Conservation (phyloP, 2,797 vertebrate genomes). For the Enteromius anoplus region DNA sequence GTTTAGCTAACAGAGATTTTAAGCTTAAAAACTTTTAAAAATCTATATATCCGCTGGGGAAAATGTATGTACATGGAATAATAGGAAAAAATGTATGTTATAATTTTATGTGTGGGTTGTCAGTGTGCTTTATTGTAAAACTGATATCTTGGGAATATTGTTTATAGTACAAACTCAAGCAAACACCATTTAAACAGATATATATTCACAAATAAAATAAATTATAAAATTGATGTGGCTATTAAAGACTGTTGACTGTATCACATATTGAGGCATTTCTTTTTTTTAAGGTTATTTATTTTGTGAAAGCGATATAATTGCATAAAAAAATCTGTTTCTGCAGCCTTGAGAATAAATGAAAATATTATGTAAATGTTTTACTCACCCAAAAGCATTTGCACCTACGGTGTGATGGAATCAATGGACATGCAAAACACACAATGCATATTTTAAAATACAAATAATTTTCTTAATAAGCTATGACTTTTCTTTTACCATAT, state of each 20-base stretch:
- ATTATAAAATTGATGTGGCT: conserved; percentile 27
- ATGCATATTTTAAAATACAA: conserved; percentile 26
- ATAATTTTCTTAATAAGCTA: conserved; percentile 19
- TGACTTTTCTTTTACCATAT: conserved; percentile 20
- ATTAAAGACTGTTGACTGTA: conserved; percentile 29
- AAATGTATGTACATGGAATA: conserved; percentile 3
- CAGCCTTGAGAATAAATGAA: conserved; percentile 10
- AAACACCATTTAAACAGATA: conserved; percentile 32
- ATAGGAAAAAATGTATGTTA: neutral
- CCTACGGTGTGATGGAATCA: conserved; percentile 25
- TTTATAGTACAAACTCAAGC: conserved; percentile 34
- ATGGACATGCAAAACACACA: conserved; percentile 41
- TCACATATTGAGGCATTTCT: conserved; percentile 11
- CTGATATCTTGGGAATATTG: conserved; percentile 30
- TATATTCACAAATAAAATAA: conserved; percentile 15
- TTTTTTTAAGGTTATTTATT: conserved; percentile 8
- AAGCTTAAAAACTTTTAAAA: neutral
- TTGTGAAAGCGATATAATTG: conserved; percentile 7
- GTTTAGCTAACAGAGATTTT: conserved; percentile 33
- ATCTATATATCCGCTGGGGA: neutral
- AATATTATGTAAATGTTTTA: conserved; percentile 42
- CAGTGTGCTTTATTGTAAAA: conserved; percentile 18
- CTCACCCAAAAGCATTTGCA: conserved; percentile 4
- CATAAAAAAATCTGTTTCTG: conserved; percentile 23
- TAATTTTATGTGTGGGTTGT: conserved; percentile 17